Base-by-base conservation (phyloP, 1,140 invertebrate species). In the Chironomus striatipennis region DNA sequence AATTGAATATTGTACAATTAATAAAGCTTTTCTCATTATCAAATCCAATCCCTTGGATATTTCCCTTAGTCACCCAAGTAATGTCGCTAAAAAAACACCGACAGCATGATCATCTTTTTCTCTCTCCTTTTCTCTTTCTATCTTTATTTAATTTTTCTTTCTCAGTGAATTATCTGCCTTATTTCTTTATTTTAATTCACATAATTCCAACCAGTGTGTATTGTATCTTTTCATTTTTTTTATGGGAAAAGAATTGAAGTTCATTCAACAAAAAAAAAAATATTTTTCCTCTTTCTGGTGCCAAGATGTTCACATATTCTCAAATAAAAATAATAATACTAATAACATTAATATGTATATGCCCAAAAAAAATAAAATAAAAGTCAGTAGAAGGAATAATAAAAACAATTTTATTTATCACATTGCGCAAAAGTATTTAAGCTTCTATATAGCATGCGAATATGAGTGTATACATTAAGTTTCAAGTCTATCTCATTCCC, bases 111-210 rank as follows among this genome's bases (percentile, higher is more conserved):
- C 15, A 47, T 47, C 9, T 47, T n/a, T n/a, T n/a, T n/a, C n/a
- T 10, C 8, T 47, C 8, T 47, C 43, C n/a, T 57, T 57, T 57
- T n/a, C 12, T 57, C 12, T 15, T 12, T 57, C 8, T 34, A 34
- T 34, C 24, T 34, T 34, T 34, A 34, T 34, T 34, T n/a, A n/a
- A n/a, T 34, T 57, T 57, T n/a, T 57, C 47, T 1, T 57, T 47
- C 15, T 10, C n/a, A n/a, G 47, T 57, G 47, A 57, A 57, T 57
- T 57, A 57, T 57, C 47, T 57, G 47, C 47, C 47, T 12, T 57
- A 57, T n/a, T 57, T 57, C 47, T 57, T 57, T 15, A 57, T 57
- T 57, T 57, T 57, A 57, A 57, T 57, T 57, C 47, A 57, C n/a
- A 57, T 57, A 12, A 12, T 57, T n/a, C n/a, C 47, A 57, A 57